A percentile compares a stretch with the other conserved stretches of the same genome.
phyloP scores from a whole-genome alignment of 1,140 invertebrate species.

The Globodera rostochiensis region DNA sequence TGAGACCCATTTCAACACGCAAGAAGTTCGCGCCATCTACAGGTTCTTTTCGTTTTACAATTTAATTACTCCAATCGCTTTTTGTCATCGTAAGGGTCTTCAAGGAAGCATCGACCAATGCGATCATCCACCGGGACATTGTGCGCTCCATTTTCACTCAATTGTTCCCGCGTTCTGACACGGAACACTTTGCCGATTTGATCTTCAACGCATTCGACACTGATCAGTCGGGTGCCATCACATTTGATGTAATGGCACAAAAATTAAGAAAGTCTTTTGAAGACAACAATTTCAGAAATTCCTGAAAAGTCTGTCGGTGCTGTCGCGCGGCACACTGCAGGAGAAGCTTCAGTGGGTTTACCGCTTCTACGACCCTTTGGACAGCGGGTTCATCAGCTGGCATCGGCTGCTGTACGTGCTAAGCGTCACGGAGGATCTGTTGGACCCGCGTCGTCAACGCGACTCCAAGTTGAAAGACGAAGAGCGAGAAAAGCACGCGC shows the following conservation, averaged over 20 bases:
- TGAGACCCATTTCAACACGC: conserved; percentile 36
- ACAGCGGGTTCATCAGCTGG: conserved; percentile 26
- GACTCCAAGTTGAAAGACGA: neutral
- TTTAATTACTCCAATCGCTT: no score
- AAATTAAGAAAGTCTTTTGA: neutral
- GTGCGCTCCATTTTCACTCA: conserved; percentile 34
- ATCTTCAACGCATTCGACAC: conserved; percentile 38
- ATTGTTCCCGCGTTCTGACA: conserved; percentile 34
- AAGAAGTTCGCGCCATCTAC: conserved; percentile 38
- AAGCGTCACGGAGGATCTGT: conserved; percentile 10
- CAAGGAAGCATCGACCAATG: conserved; percentile 25
- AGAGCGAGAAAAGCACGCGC: neutral
- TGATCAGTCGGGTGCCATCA: conserved; percentile 30
- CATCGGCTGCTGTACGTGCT: conserved; percentile 30
- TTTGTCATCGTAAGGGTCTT: conserved; percentile 13
- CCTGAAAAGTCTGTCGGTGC: conserved; percentile 30
- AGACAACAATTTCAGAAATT: conserved; percentile 25
- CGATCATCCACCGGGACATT: conserved; percentile 23
- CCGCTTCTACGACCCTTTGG: conserved; percentile 33
- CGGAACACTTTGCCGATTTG: conserved; percentile 35
- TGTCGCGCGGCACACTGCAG: conserved; percentile 32
- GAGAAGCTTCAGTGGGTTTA: conserved; percentile 37
- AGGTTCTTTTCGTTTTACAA: neutral
- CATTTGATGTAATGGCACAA: conserved; percentile 28
- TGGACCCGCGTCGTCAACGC: neutral